Base-by-base conservation (phyloP, 2,113 vertebrate genomes). In the Vidua chalybeata region DNA sequence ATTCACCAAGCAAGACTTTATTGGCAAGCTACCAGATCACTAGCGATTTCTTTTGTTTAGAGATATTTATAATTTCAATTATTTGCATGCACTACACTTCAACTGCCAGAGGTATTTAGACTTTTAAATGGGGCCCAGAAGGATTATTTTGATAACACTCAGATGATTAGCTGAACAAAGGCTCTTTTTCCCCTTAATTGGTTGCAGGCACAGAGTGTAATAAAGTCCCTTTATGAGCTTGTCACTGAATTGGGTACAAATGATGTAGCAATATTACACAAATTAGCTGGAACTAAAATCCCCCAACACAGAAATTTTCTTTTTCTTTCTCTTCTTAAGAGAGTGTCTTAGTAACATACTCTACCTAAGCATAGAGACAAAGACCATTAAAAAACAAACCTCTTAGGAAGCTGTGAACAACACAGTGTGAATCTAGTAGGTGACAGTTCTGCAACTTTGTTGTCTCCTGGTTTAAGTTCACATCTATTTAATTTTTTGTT, bases 41-140 rank as follows among this genome's bases (percentile, higher is more conserved):
- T 84, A 85, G 30, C 67, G 74, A 64, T 96, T 96, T 90, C 8
- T 39, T 95, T 96, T 96, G 58, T 83, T 86, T 91, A 85, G 68
- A 6, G n/a, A 54, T 82, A 91, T 90, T 73, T 92, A 43, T 89
- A 90, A 94, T 95, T 94, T 75, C 81, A 94, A 95, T 94, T 95
- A 94, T 96, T 95, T 96, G 78, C 68, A 56, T 58, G 54, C 33
- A 87, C 16, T 46, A 68, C 78, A 79, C 39, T 93, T 48, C 82
- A 95, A 64, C 55, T 90, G 91, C 84, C 85, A 96, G 94, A 95
- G 71, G 72, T 85, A 92, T 83, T 94, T 92, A 92, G 48, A 78
- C 37, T 96, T 85, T 66, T 22, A 95, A 95, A 90, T 75, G 62
- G 72, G 37, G 27, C 72, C 84, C 72, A 87, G 73, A 95, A 96